These are phyloP conservation scores for Scaptomyza parva DNA, from an alignment of 2,888 invertebrate genomes.

Conservation along the genomic window DNA sequence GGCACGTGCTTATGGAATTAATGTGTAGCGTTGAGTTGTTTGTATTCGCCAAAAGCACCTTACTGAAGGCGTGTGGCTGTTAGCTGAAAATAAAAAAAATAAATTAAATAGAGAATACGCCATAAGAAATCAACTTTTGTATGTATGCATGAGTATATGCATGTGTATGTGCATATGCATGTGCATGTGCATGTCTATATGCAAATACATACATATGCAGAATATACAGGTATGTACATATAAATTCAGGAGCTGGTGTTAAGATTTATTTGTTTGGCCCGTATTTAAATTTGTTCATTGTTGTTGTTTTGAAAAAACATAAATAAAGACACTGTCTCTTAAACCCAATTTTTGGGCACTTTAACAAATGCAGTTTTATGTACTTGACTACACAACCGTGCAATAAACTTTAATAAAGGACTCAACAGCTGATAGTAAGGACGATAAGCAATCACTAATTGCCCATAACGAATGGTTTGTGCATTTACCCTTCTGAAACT, in stretches of 20 bases:
- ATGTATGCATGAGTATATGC: neutral
- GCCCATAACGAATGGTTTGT: neutral
- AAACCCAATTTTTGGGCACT: neutral
- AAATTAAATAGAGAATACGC: neutral
- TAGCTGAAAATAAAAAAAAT: constrained; percentile 86
- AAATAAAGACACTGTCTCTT: neutral
- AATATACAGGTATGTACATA: neutral
- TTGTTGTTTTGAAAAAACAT: neutral
- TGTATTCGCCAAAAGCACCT: constrained; percentile 96
- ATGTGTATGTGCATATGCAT: neutral
- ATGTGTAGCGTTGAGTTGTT: constrained; percentile 94
- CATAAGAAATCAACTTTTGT: neutral
- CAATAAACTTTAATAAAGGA: neutral
- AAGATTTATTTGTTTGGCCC: neutral
- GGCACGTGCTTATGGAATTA: constrained; percentile 96
- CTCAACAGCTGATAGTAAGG: constrained; percentile 6
- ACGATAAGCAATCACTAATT: constrained; percentile 2
- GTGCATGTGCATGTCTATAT: neutral
- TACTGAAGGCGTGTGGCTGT: constrained; percentile 93
- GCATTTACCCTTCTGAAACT: neutral
- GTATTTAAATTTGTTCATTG: neutral
- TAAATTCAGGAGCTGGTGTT: neutral
- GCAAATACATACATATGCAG: neutral
- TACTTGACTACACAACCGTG: neutral
- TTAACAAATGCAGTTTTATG: neutral